These are phyloP conservation scores for Scaptomyza tumidula DNA, from an alignment of 2,888 invertebrate genomes.

Conservation along the genomic window DNA sequence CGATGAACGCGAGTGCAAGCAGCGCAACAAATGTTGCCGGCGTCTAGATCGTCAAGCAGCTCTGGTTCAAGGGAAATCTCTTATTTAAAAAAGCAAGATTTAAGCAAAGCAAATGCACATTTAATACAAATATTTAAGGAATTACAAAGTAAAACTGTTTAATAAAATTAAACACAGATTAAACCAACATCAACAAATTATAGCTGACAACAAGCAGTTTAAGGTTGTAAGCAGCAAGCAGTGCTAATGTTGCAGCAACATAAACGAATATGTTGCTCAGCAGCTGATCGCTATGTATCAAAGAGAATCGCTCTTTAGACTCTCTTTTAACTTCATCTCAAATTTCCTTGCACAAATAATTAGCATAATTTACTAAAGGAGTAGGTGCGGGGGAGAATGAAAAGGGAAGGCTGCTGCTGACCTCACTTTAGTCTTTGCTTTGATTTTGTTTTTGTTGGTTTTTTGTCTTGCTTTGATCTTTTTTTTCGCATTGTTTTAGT, in stretches of 20 bases:
- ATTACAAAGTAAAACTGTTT: no score
- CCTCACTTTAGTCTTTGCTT: conserved; percentile 43
- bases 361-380: conserved; percentile 65
- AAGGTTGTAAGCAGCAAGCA: background rate
- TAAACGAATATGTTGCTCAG: background rate
- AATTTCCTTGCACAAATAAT: conserved; percentile 49
- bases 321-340: conserved; percentile 31
- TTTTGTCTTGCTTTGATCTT: conserved; percentile 5
- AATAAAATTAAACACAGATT: background rate
- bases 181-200: background rate
- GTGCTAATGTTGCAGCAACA: conserved; percentile 1
- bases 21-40: background rate
- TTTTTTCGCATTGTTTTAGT: conserved; percentile 58
- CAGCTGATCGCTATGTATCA: background rate
- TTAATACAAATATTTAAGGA: no score
- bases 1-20: background rate
- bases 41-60: no score
- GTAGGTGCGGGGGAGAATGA: conserved; percentile 5
- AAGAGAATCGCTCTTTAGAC: background rate
- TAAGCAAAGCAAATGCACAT: no score
- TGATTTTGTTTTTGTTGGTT: conserved; percentile 12
- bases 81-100: background rate
- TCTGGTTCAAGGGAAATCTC: no score
- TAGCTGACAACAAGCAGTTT: background rate
- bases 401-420: conserved; percentile 36